Evolutionary conservation across 1,140 invertebrate genomes (phyloP), one percentile per base, ranked within the genome.

Genomic region (Akabosia matsudoensis): DNA sequence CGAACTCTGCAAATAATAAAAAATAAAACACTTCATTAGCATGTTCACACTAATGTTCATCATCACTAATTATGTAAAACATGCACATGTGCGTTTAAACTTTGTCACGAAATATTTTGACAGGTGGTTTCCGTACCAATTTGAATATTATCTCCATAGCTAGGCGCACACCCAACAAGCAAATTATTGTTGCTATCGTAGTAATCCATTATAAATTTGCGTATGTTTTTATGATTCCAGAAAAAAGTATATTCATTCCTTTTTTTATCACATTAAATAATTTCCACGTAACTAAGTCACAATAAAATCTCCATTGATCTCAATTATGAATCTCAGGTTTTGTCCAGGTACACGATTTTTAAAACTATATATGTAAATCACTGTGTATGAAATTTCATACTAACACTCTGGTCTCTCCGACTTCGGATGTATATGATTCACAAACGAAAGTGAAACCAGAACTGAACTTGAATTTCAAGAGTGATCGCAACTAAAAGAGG

Each of bases 1-100:
- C 97, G 85, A 99, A 99, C 91, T 99, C 97, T 98, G 92, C 30
- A 94, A 92, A n/a, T n/a, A n/a, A n/a, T n/a, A n/a, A n/a, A n/a
- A n/a, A 82, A 84, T 84, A 86, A 86, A 82, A 82, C 83, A 82
- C 54, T n/a, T n/a, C n/a, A n/a, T n/a, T n/a, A n/a, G n/a, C n/a
- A n/a, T n/a, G n/a, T n/a, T n/a, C n/a, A 56, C 54, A 16, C 54
- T 56, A 13, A 56, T 4, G 22, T 56, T 24, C 54, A 10, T 45
- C 37, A 45, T 18, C 7, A 18, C 37, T 10, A 10, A 45, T 45
- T 45, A 45, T 45, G 7, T 45, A 45, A 7, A 18, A 10, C 37
- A 18, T 18, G 37, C 18, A 10, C 18, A 45, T 45, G 37, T 45
- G 37, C 37, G 7, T 45, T n/a, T n/a, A n/a, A n/a, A 45, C 18